Evolutionary conservation across 2,797 vertebrate species (phyloP).

Genomic region (Lithobates pipiens): DNA sequence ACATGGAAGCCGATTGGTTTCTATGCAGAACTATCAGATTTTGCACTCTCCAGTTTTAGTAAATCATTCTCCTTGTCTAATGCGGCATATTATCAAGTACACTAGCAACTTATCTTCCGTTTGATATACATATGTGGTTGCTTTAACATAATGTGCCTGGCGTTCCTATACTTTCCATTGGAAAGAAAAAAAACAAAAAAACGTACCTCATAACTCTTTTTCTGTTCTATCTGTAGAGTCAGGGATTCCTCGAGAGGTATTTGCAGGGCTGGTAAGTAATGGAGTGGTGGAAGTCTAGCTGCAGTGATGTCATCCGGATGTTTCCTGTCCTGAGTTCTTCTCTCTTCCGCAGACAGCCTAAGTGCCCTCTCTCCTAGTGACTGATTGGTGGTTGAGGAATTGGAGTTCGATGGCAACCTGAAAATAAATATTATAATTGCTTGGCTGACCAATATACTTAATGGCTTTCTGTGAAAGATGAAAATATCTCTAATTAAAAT

Average conservation of each 20-base stretch:
- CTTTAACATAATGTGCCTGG: no score
- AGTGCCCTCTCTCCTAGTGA: slow-evolving; percentile 68
- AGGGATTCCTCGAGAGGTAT: slow-evolving; percentile 87
- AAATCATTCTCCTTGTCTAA: no score
- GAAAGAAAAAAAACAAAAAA: no score
- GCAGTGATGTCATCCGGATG: slow-evolving; percentile 92
- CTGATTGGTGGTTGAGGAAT: slow-evolving; percentile 69
- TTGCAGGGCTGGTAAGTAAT: slow-evolving; percentile 81
- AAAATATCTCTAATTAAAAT: neutral
- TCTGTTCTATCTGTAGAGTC: slow-evolving; percentile 83
- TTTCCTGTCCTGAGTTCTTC: slow-evolving; percentile 80
- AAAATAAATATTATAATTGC: neutral
- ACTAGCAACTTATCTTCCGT: no score
- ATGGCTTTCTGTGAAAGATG: neutral
- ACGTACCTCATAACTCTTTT: slow-evolving; percentile 83
- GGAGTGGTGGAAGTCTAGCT: slow-evolving; percentile 85
- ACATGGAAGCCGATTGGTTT: no score
- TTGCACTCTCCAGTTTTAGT: no score
- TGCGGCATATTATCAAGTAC: no score
- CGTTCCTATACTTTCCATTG: neutral
- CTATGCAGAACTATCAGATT: no score
- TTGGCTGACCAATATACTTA: neutral
- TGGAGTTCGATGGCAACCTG: slow-evolving; percentile 76
- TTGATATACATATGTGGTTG: no score
- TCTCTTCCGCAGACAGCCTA: slow-evolving; percentile 76